Base-by-base conservation (phyloP, 2,888 invertebrate genomes). In the Mystacides longicornis region DNA sequence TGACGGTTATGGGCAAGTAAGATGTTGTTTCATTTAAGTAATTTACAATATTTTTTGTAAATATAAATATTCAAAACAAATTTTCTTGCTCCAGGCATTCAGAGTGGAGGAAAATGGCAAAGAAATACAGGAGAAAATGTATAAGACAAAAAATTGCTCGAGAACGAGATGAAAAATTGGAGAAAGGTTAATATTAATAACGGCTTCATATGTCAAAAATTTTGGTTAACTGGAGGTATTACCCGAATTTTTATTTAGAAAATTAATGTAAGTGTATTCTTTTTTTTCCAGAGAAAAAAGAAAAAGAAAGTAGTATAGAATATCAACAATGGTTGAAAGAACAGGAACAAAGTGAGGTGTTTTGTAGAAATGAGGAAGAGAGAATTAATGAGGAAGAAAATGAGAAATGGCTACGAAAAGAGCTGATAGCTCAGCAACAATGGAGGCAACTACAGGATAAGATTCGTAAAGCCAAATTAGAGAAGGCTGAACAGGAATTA, bases 71-170 rank as follows among this genome's bases (percentile, higher is more conserved):
- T n/a, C n/a, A n/a, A n/a, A n/a, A n/a, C n/a, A n/a, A n/a, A n/a
- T n/a, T n/a, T n/a, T n/a, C n/a, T n/a, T n/a, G n/a, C n/a, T n/a
- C n/a, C 69, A 79, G 77, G 37, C 37, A 37, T 37, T 4, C 7
- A 65, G 77, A 81, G 67, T 89, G 89, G 87, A 80, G 91, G 63
- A 84, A 82, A 71, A 64, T 80, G 59, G 86, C 81, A 0, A 91
- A 89, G 71, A 87, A 81, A 65, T 74, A 81, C 64, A 80, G 89
- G 70, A 78, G 90, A 57, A 83, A 84, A 68, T 78, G 78, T 55
- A 74, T 84, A 57, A 75, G 91, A 49, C 82, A 77, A 60, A 65
- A 69, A 63, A 64, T 69, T 52, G 90, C 89, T 1, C 73, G 71
- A 62, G 37, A 37, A 14, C 37, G 37, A 37, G 37, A 37, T 37